phyloP scores from a whole-genome alignment of 2,113 vertebrate genomes.

The Leucosticte australis region DNA sequence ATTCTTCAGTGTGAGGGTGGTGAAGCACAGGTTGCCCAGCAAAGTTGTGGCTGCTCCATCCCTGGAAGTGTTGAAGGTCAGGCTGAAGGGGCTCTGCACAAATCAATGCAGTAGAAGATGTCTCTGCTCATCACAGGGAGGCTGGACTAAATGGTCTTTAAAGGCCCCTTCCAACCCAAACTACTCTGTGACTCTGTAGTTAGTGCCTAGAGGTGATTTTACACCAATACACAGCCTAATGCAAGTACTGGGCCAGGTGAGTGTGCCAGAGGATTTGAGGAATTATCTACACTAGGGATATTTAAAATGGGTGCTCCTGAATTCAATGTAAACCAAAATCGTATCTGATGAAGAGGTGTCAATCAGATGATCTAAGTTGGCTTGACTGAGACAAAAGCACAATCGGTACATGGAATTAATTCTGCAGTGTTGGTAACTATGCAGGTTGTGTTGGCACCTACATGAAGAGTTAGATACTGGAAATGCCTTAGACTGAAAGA shows the following conservation, averaged over 20 bases:
- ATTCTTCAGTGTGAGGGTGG: background rate
- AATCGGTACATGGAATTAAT: background rate
- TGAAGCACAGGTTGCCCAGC: background rate
- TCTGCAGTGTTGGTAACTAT: background rate
- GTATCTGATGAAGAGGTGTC: background rate
- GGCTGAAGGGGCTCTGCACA: background rate
- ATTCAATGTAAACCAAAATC: background rate
- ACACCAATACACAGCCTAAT: background rate
- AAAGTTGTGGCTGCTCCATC: background rate
- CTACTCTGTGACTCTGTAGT: background rate
- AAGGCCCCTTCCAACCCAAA: background rate
- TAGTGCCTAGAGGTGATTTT: background rate
- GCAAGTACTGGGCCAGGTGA: background rate
- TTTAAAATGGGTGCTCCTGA: background rate
- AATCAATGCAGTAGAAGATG: background rate
- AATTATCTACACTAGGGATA: background rate
- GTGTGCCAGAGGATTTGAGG: background rate
- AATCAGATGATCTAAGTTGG: background rate
- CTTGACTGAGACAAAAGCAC: background rate
- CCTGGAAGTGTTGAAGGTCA: background rate
- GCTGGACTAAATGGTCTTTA: background rate
- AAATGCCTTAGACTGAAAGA: background rate
- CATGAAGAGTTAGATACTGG: fast-evolving
- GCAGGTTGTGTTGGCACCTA: background rate
- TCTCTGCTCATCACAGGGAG: background rate